These are phyloP conservation scores for Glossosoma conforme DNA, from an alignment of 1,140 invertebrate species.

Conservation along the genomic window DNA sequence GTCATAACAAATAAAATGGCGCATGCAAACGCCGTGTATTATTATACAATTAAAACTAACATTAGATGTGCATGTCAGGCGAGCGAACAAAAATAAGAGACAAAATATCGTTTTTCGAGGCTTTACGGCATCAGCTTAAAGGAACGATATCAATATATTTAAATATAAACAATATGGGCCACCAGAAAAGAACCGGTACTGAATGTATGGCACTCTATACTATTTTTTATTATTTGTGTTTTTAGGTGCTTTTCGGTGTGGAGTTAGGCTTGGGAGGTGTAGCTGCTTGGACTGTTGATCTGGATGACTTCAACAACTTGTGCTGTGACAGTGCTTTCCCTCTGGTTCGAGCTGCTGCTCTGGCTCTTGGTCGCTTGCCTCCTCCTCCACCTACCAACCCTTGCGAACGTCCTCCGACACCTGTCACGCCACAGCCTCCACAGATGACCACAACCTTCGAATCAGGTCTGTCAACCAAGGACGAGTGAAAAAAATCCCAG, in stretches of 20 bases:
- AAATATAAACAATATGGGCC: too few species aligned
- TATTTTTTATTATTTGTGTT: constrained; percentile 4
- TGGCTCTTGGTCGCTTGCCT: constrained; percentile 62
- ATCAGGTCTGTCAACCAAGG: constrained; percentile 11
- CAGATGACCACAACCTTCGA: constrained; percentile 57
- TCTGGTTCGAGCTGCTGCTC: constrained; percentile 66
- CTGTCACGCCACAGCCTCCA: constrained; percentile 66
- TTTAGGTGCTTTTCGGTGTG: constrained; percentile 65
- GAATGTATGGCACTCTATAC: not conserved
- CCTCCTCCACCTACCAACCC: constrained; percentile 48
- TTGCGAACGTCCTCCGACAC: constrained; percentile 61
- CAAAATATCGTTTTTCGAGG: too few species aligned
- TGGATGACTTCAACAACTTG: constrained; percentile 82
- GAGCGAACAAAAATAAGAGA: too few species aligned
- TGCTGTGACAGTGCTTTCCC: constrained; percentile 76
- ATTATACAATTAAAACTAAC: too few species aligned
- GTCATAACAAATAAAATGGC: too few species aligned
- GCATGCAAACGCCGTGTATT: too few species aligned
- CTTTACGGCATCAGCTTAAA: too few species aligned
- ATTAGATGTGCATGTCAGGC: too few species aligned
- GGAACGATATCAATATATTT: too few species aligned
- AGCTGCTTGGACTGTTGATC: constrained; percentile 85
- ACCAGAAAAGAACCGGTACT: too few species aligned
- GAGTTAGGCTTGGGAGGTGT: constrained; percentile 69
- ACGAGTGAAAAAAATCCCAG: too few species aligned